Evolutionary conservation across 92 coral and sea anemone species (phyloP), one percentile per base, ranked within the genome.

Genomic region (Zoanthus sociatus): DNA sequence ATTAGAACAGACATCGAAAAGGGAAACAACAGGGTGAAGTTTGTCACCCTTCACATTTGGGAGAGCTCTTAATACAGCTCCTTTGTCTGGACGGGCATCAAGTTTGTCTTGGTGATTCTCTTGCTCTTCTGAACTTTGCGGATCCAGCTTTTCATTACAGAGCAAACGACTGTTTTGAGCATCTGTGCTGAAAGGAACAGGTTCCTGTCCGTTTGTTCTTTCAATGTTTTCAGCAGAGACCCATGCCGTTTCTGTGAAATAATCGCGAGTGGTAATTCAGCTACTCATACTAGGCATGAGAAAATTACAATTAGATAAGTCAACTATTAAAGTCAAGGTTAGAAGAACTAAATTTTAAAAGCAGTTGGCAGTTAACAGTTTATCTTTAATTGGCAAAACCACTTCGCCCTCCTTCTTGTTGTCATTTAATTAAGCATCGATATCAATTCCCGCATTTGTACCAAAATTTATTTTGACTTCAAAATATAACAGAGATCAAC

Each of bases 91-190:
- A 21, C 11, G 7, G 21, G n/a, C 1, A 17, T 18, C 45, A 45
- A 18, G 8, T 45, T 47, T 46, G 9, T 66, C 58, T 81, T 81
- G 74, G 60, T 84, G 87, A 10, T 55, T 53, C 42, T 81, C 77
- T 9, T 58, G 74, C 46, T 66, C 45, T 26, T 73, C 84, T 44
- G 92, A 89, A 7, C 90, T 86, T 1, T 82, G 88, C 3, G 83
- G 51, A 3, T 60, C 86, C 71, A 77, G 12, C 18, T 58, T 86
- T 83, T 92, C 92, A 71, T 83, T 84, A 71, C 92, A 92, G 13
- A 76, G 60, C 70, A 92, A 71, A 90, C 89, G 85, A 21, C 76
- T 90, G 42, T 82, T 84, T 26, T 90, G 84, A 0, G 79, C 42
- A 46, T 74, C 54, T 17, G n/a, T 33, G 15, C 53, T 10, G 10